Conservation (phyloP, 2,888 invertebrate species). For the Phyto melanocephala region DNA sequence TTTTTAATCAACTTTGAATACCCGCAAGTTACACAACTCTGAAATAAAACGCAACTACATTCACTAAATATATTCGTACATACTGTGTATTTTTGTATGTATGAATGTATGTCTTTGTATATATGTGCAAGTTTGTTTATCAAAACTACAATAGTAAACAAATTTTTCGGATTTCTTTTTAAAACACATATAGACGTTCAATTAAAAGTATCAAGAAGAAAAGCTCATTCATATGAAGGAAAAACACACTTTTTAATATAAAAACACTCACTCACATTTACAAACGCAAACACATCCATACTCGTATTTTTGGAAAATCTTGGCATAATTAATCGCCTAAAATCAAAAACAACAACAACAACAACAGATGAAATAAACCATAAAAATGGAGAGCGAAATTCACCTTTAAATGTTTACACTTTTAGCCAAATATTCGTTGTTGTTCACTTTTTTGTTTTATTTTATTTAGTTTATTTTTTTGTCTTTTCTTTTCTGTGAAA, state of each 20-base stretch:
- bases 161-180: not conserved
- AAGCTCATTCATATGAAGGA: conserved; percentile 16
- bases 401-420: conserved; percentile 25
- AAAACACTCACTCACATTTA: not conserved
- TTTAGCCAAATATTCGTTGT: conserved; percentile 16
- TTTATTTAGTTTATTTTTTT: conserved; percentile 5
- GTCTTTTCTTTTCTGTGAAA: conserved; percentile 29
- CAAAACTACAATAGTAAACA: not conserved
- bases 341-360: conserved; percentile 15
- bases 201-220: not conserved
- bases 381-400: conserved; percentile 38
- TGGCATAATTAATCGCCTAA: conserved; percentile 45
- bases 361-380: not conserved
- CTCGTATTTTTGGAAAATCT: conserved; percentile 57
- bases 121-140: not conserved
- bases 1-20: too few species aligned
- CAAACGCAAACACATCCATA: not conserved
- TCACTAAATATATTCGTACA: too few species aligned
- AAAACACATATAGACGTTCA: conserved; percentile 15
- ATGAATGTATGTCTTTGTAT: not conserved
- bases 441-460: not conserved
- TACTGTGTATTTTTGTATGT: not conserved
- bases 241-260: not conserved
- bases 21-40: too few species aligned
- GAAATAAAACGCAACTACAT: too few species aligned